Base-by-base conservation (phyloP, 2,888 invertebrate species). In the Tuta absoluta region DNA sequence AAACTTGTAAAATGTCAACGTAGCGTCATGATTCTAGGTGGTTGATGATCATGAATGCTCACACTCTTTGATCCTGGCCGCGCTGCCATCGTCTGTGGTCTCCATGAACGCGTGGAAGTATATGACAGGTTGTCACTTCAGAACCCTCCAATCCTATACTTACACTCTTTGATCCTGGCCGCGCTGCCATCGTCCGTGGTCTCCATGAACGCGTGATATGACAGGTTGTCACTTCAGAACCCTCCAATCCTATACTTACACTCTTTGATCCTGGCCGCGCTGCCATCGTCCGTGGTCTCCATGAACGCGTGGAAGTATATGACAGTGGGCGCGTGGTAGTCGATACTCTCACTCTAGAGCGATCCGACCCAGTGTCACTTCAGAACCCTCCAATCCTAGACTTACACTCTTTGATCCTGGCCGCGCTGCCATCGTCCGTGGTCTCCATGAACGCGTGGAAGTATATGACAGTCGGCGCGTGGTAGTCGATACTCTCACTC, bases 41-140 rank as follows among this genome's bases (percentile, higher is more conserved):
- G n/a, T n/a, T n/a, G n/a, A n/a, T n/a, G n/a, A n/a, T n/a, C n/a
- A n/a, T n/a, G n/a, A n/a, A n/a, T n/a, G n/a, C 45, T 10, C 79
- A 93, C 93, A 93, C 82, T 93, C 93, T 72, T 92, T 81, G 2
- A 94, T 84, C 69, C 88, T 76, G 10, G 90, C 78, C 0, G 89
- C 92, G 70, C 93, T 93, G n/a, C 91, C 87, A 14, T 93, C 91
- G 28, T 89, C 87, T 0, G 93, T 89, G 23, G 91, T 92, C 75
- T 94, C 94, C 81, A 94, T 92, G 77, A 94, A 94, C 0, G 94
- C 94, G 73, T 94, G 94, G 81, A 94, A 93, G 75, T 92, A 93
- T 11, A 94, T 67, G n/a, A n/a, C n/a, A n/a, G n/a, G n/a, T n/a
- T n/a, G n/a, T n/a, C n/a, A n/a, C n/a, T n/a, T n/a, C n/a, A n/a